Base-by-base conservation (phyloP, 37 sponge, comb jelly and placozoan species). In the Amphimedon queenslandica region DNA sequence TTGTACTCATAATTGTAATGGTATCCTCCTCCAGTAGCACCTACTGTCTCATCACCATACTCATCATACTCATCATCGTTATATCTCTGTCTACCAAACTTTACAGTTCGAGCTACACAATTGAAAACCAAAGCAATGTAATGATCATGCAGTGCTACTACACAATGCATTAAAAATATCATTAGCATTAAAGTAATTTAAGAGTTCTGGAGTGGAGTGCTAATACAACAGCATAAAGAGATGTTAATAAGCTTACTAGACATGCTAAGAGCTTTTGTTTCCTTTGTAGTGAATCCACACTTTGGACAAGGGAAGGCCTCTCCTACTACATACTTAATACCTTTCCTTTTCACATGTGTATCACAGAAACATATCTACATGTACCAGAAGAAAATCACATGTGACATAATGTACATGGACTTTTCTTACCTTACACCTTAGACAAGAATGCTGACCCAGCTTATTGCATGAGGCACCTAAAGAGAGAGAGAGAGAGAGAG, bases 331-430 rank as follows among this genome's bases (percentile, higher is more conserved):
- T 84, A 80, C 76, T 95, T 99, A 61, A 92, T 90, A 6, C 99
- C 99, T 60, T 99, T 99, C n/a, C 96, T 57, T 29, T 85, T 65
- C 34, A 95, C 93, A 79, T 99, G 99, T 36, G 95, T 96, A 2
- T 92, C 93, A 88, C 99, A 99, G 76, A 80, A 98, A 58, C 93
- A 98, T 10, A 88, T 67, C 85, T 83, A 32, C 21, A 24, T n/a
- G n/a, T n/a, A n/a, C n/a, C 23, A 24, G 6, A 32, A 20, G 24
- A 4, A 5, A 20, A 74, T 32, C 4, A 20, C 11, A 25, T 20
- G 32, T 20, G 51, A 18, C 51, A 47, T 47, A 8, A 47, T 47
- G 51, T 47, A 8, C 8, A 18, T 18, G 4, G 20, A 61, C 40
- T 25, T 23, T 34, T 40, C 72, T 5, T 41, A 84, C 73, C 76